Evolutionary conservation across 2,888 invertebrate species (phyloP).

Genomic region (Chloroclysta siterata): DNA sequence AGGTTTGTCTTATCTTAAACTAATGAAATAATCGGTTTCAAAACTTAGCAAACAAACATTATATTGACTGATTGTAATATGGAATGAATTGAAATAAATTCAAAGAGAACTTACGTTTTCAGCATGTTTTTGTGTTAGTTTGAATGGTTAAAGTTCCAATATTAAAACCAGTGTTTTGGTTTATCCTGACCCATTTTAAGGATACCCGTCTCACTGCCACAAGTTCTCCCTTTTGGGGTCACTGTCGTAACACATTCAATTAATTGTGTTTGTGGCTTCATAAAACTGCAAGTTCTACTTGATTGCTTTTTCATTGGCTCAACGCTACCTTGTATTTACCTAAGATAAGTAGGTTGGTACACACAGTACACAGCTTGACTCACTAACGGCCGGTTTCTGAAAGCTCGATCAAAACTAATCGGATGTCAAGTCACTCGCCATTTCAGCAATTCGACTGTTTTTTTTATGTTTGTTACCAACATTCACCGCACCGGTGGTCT

Average conservation of each 20-base stretch:
- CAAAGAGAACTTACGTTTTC: not conserved
- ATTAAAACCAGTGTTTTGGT: conserved; percentile 2
- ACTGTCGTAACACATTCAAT: conserved; percentile 11
- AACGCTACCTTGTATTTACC: not conserved
- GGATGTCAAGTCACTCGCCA: too few species aligned
- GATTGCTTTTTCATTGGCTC: conserved; percentile 8
- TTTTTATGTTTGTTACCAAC: too few species aligned
- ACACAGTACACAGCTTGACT: too few species aligned
- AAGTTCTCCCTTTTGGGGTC: not conserved
- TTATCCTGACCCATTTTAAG: conserved; percentile 6
- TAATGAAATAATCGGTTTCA: conserved; percentile 1
- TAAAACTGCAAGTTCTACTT: conserved; percentile 2
- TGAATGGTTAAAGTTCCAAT: not conserved
- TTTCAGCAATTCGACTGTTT: too few species aligned
- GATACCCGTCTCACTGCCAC: not conserved
- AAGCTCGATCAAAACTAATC: too few species aligned
- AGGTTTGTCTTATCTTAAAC: not conserved
- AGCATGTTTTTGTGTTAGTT: not conserved
- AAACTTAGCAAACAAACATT: not conserved
- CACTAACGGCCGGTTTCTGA: too few species aligned
- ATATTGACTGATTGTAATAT: not conserved
- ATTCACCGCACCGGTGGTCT: too few species aligned
- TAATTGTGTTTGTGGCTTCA: conserved; percentile 14
- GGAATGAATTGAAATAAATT: not conserved
- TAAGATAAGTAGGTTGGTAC: not conserved